These are phyloP conservation scores for Druceiella hillmani DNA, from an alignment of 2,888 invertebrate species.

Conservation along the genomic window DNA sequence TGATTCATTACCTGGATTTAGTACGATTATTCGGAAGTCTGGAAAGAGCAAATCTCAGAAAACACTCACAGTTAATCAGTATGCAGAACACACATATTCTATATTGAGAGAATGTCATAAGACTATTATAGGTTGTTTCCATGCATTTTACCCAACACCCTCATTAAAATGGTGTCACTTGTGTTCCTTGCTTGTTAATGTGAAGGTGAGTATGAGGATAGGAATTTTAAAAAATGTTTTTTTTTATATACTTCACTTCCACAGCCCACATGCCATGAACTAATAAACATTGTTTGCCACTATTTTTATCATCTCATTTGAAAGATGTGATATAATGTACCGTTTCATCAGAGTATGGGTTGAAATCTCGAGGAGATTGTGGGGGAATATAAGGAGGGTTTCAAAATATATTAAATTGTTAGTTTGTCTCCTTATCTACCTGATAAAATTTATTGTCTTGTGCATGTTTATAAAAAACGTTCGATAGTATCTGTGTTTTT, in stretches of 20 bases:
- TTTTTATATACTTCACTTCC: conserved; percentile 6
- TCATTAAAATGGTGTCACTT: conserved; percentile 89
- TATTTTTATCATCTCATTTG: no score
- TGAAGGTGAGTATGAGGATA: conserved; percentile 48
- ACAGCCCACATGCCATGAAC: no score
- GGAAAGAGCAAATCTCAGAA: conserved; percentile 41
- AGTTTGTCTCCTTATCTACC: no score
- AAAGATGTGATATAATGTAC: no score
- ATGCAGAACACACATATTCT: conserved; percentile 59
- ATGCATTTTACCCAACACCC: conserved; percentile 93
- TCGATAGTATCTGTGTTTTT: no score
- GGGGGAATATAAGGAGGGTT: no score
- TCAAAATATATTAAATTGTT: no score
- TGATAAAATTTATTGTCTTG: no score
- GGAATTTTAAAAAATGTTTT: not conserved
- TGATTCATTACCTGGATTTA: conserved; percentile 51
- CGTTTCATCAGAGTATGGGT: no score
- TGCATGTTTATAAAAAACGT: no score
- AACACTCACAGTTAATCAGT: conserved; percentile 43
- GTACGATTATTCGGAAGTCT: conserved; percentile 34
- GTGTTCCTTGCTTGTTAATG: conserved; percentile 71
- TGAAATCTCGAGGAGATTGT: no score
- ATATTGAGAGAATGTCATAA: conserved; percentile 86
- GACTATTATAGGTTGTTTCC: conserved; percentile 88
- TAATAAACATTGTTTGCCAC: no score